A percentile compares a stretch with the other conserved stretches of the same genome.
Evolutionary conservation across 2,797 vertebrate species (phyloP).

Genomic region (Dryobates pubescens): DNA sequence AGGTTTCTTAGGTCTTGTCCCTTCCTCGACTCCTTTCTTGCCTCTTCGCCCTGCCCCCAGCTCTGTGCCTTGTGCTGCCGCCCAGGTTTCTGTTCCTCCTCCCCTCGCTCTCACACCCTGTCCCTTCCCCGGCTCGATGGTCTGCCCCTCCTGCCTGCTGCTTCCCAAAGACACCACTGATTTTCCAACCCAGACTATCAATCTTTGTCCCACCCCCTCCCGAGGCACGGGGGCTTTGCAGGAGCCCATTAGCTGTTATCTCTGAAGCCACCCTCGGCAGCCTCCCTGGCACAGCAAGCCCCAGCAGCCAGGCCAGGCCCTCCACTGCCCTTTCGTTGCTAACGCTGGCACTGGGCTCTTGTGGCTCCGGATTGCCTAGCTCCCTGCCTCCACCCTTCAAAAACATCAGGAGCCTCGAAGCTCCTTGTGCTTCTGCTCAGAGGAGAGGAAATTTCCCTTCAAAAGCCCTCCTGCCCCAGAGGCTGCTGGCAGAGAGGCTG

Average conservation of each 20-base stretch:
- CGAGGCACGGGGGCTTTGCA: conserved; percentile 37
- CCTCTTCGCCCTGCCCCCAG: not conserved
- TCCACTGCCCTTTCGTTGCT: not conserved
- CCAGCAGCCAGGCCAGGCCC: not conserved
- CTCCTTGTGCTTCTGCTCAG: not conserved
- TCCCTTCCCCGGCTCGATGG: conserved; percentile 19
- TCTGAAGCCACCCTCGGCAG: not conserved
- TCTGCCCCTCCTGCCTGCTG: not conserved
- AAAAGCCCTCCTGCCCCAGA: not conserved
- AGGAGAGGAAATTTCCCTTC: not conserved
- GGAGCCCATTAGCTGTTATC: conserved; percentile 43
- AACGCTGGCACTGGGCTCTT: not conserved
- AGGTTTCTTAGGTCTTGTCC: not conserved
- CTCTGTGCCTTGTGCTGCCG: not conserved
- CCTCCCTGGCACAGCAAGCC: not conserved
- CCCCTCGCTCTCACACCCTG: not conserved
- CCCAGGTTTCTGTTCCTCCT: not conserved
- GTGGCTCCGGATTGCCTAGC: not conserved
- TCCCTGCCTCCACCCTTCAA: not conserved
- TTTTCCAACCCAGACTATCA: conserved; percentile 21
- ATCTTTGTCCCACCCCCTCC: conserved; percentile 56
- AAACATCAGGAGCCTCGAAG: not conserved
- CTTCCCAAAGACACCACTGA: conserved; percentile 1
- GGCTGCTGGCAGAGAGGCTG: not conserved
- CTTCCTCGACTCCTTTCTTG: not conserved